Base-by-base conservation (phyloP, 2,797 vertebrate genomes). In the Botia kubotai region DNA sequence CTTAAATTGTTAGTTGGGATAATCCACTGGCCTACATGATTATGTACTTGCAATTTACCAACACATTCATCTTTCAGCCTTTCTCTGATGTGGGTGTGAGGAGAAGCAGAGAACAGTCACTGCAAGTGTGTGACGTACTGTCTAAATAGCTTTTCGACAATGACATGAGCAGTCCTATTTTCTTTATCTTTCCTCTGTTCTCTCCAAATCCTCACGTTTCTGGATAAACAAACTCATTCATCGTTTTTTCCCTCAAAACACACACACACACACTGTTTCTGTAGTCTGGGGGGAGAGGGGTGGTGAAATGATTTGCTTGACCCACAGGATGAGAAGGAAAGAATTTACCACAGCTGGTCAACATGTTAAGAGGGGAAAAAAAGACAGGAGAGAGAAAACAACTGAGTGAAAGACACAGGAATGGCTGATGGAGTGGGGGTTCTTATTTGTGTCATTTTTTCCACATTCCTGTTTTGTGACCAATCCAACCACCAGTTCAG, bases 311-410 rank as follows among this genome's bases (percentile, higher is more conserved):
- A 90, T 92, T 84, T 86, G 89, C 84, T 90, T 92, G 92, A 93
- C 92, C 91, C 89, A 72, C 87, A 88, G 92, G 91, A 91, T 92
- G 90, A 93, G 91, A 90, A 92, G 92, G 93, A 94, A 94, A 91
- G 92, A 93, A 93, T 94, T 90, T 87, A 88, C 65, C 90, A 90
- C 93, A 93, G 93, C 91, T 91, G 92, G 90, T 91, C 91, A 93
- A 93, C 91, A 93, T 90, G 90, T 94, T 94, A 88, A 86, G 82
- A 81, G 75, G 48, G 87, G 87, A 83, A 88, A 87, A 89, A 84
- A 67, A 69, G 83, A 63, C 53, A 29, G 26, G 13, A 66, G 13
- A 52, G 29, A 62, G 23, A 70, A 50, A 74, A 7, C 26, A 12
- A 62, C 21, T 33, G 50, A 83, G 79, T n/a, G 70, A 58, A 69